Percentiles rank a stretch among this genome's conserved stretches.
phyloP scores from a whole-genome alignment of 2,797 vertebrate genomes.

The Sebastes iracundus region DNA sequence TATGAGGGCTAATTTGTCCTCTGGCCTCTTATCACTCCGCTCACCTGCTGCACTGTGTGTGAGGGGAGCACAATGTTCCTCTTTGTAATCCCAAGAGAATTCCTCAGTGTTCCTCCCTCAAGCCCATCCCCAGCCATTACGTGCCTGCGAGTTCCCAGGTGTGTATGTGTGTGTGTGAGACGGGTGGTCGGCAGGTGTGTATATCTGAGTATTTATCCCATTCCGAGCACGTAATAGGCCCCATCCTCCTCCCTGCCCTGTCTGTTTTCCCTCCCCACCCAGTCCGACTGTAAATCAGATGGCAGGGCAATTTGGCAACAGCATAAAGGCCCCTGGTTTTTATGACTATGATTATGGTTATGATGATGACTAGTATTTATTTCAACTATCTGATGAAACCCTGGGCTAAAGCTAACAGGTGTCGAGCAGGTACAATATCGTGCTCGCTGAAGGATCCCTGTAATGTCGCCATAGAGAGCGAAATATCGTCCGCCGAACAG shows the following conservation, averaged over 20 bases:
- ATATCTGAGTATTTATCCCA: constrained; percentile 64
- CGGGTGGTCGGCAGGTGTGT: constrained; percentile 74
- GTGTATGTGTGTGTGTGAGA: constrained; percentile 56
- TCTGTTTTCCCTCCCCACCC: constrained; percentile 45
- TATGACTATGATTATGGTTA: constrained; percentile 84
- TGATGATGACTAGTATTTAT: constrained; percentile 85
- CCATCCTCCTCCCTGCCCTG: constrained; percentile 52
- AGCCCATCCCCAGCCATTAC: constrained; percentile 54
- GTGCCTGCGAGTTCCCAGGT: constrained; percentile 68
- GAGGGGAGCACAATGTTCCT: constrained; percentile 72
- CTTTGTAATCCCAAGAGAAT: constrained; percentile 79
- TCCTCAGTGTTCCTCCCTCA: constrained; percentile 55
- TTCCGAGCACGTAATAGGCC: constrained; percentile 50
- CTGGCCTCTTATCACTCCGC: constrained; percentile 59
- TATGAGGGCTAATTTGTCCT: constrained; percentile 67
- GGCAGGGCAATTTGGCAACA: constrained; percentile 79
- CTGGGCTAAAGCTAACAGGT: constrained; percentile 81
- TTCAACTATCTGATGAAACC: constrained; percentile 84
- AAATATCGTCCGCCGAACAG: constrained; percentile 62
- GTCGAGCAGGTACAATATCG: constrained; percentile 82
- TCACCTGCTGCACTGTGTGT: constrained; percentile 74
- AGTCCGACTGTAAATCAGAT: constrained; percentile 81
- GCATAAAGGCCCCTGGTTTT: constrained; percentile 78
- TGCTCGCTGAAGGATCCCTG: constrained; percentile 81
- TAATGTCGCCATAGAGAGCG: constrained; percentile 69